A percentile compares a stretch with the other conserved stretches of the same genome.
Evolutionary conservation across 2,888 invertebrate genomes (phyloP).

Genomic region (Sesamia inferens): DNA sequence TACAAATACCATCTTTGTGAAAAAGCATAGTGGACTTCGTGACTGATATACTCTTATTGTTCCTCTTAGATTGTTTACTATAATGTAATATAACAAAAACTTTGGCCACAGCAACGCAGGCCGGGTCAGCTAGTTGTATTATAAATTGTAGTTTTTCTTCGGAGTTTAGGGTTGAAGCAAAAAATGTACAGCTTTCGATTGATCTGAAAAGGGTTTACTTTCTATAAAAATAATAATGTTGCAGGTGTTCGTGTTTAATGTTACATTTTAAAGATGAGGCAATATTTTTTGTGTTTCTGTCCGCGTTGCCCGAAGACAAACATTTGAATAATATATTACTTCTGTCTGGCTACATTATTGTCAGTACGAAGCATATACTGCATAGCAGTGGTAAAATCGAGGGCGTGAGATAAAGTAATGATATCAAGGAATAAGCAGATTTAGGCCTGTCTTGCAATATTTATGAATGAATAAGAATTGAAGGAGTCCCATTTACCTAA

Average conservation of each 20-base stretch:
- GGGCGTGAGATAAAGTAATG: not conserved
- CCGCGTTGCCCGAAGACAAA: not conserved
- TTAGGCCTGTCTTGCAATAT: not conserved
- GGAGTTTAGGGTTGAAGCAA: not conserved
- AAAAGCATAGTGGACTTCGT: too few species aligned
- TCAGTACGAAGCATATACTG: not conserved
- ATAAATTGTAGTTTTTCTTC: constrained; percentile 1
- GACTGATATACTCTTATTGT: too few species aligned
- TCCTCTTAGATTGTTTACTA: too few species aligned
- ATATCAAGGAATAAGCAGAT: constrained; percentile 19
- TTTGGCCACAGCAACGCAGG: too few species aligned
- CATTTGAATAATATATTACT: constrained; percentile 15
- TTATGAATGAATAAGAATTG: not conserved
- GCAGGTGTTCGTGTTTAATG: not conserved
- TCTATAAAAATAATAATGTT: not conserved
- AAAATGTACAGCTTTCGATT: constrained; percentile 5
- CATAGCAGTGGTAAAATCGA: constrained; percentile 4
- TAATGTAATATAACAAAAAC: too few species aligned
- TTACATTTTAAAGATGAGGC: not conserved
- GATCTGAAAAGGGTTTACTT: not conserved
- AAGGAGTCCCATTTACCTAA: not conserved
- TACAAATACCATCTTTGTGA: too few species aligned
- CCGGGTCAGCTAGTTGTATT: too few species aligned
- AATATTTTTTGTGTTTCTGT: not conserved
- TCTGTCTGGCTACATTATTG: not conserved